These are phyloP conservation scores for Eremophila alpestris DNA, from an alignment of 2,797 vertebrate genomes.

Conservation along the genomic window DNA sequence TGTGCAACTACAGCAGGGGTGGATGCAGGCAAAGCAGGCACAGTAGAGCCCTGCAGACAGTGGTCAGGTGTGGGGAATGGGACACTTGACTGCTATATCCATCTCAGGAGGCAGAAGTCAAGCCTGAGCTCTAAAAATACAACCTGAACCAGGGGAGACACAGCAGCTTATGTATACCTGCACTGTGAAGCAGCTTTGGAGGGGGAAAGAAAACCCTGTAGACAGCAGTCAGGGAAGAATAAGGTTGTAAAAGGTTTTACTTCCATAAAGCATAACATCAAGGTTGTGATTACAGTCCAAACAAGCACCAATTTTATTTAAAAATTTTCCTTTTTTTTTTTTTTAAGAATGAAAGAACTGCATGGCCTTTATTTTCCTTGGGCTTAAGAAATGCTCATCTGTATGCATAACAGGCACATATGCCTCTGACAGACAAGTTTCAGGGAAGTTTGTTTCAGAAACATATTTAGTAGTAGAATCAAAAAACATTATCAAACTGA, in stretches of 20 bases:
- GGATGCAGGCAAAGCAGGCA: neutral
- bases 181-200: neutral
- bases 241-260: neutral
- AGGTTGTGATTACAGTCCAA: neutral
- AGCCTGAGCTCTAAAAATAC: neutral
- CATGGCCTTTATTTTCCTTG: neutral
- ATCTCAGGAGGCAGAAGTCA: neutral
- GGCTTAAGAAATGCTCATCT: neutral
- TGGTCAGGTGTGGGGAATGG: rapidly evolving
- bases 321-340: neutral
- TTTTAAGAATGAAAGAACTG: neutral
- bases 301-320: neutral
- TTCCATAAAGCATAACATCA: neutral
- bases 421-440: neutral
- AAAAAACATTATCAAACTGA: neutral
- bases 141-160: neutral
- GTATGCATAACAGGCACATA: neutral
- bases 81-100: neutral
- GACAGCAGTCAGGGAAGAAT: neutral
- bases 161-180: neutral
- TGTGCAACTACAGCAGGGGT: neutral
- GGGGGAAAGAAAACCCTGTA: neutral
- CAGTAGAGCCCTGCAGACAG: neutral
- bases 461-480: neutral
- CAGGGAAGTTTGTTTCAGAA: neutral